Conservation (phyloP, 2,797 vertebrate genomes). For the Diplodus puntazzo region DNA sequence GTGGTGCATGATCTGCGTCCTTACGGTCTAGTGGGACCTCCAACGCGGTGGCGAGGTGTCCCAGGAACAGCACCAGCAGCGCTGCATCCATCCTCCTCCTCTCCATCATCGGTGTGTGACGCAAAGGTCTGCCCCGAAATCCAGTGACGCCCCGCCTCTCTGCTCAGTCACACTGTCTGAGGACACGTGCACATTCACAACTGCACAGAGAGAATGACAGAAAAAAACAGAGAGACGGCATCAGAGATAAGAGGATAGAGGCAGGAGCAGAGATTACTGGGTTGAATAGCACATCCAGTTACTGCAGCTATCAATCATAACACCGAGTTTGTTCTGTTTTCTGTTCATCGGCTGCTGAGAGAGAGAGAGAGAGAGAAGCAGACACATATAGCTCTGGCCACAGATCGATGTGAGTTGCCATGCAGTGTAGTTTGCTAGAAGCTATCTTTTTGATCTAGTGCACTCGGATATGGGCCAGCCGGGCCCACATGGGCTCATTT, state of each 20-base stretch:
- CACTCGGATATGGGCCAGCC: conserved; percentile 53
- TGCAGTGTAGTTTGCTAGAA: conserved; percentile 69
- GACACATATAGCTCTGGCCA: conserved; percentile 34
- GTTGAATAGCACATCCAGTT: conserved; percentile 45
- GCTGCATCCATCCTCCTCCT: conserved; percentile 80
- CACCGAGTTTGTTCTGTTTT: conserved; percentile 44
- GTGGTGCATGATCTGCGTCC: conserved; percentile 65
- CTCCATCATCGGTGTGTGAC: conserved; percentile 85
- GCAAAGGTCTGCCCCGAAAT: conserved; percentile 77
- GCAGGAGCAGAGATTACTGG: conserved; percentile 31
- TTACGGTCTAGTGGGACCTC: conserved; percentile 98
- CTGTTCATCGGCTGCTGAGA: conserved; percentile 47
- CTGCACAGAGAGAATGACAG: conserved; percentile 68
- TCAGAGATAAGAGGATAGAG: conserved; percentile 46
- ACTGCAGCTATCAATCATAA: conserved; percentile 57
- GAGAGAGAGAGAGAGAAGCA: conserved; percentile 17
- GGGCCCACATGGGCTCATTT: conserved; percentile 67
- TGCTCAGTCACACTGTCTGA: conserved; percentile 64
- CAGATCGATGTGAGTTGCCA: conserved; percentile 67
- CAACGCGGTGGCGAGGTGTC: conserved; percentile 87
- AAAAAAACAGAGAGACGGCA: conserved; percentile 5
- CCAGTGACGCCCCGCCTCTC: conserved; percentile 65
- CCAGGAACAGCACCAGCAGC: conserved; percentile 88
- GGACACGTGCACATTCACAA: conserved; percentile 71
- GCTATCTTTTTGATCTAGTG: conserved; percentile 72